A percentile compares a stretch with the other conserved stretches of the same genome.
These are phyloP conservation scores for Brachionus asplanchnoidis DNA, from an alignment of 1,140 invertebrate genomes.

Conservation along the genomic window DNA sequence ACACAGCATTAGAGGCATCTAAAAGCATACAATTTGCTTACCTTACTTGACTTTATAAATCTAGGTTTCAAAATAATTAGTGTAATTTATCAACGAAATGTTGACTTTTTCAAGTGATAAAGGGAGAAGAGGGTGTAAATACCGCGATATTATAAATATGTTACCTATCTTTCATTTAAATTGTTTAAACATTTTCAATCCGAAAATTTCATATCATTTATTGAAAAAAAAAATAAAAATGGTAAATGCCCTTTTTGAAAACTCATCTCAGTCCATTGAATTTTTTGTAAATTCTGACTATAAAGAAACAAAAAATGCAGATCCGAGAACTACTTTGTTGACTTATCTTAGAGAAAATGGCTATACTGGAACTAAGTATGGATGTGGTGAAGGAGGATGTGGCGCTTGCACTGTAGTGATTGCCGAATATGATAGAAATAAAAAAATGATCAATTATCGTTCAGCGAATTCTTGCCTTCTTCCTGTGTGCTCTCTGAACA, in stretches of 20 bases:
- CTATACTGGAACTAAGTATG: slow-evolving; percentile 64
- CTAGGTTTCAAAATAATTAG: not conserved
- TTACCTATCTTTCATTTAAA: not conserved
- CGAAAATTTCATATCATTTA: not conserved
- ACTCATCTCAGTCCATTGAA: not conserved
- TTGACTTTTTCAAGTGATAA: not conserved
- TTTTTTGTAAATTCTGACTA: slow-evolving; percentile 32
- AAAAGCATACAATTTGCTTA: not conserved
- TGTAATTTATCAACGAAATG: not conserved
- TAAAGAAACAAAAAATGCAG: not conserved
- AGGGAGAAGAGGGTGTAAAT: not conserved
- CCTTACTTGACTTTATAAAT: not conserved
- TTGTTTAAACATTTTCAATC: not conserved
- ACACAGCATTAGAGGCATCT: not conserved
- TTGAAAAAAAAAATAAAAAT: not conserved
- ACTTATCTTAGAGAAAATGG: not conserved
- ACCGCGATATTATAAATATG: not conserved
- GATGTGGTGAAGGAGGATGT: slow-evolving; percentile 74
- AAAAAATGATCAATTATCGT: slow-evolving; percentile 10
- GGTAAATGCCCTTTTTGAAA: not conserved
- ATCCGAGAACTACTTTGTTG: slow-evolving; percentile 16
- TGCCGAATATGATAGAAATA: slow-evolving; percentile 7
- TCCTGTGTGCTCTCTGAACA: slow-evolving; percentile 2
- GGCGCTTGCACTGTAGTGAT: slow-evolving; percentile 66
- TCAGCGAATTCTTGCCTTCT: slow-evolving; percentile 18